Percentiles rank a stretch among this genome's conserved stretches.
Conservation (phyloP, 1,140 invertebrate species). For the Gryon sp. region DNA sequence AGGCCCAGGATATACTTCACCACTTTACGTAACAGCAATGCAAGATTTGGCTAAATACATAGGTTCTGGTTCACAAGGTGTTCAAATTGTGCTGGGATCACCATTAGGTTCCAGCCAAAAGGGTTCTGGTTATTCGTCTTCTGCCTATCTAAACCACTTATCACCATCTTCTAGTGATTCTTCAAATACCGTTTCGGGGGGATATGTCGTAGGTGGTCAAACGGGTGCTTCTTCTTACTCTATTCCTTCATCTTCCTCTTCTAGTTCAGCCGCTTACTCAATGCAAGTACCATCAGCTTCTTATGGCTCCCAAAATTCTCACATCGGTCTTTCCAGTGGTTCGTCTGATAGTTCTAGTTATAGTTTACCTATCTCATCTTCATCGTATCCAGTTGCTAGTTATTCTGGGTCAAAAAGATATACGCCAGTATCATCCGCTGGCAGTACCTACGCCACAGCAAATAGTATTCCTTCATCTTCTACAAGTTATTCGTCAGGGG, state of each 20-base stretch:
- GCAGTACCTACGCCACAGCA: conserved; percentile 58
- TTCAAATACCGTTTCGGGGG: conserved; percentile 64
- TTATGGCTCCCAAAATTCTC: conserved; percentile 51
- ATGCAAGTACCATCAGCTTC: conserved; percentile 56
- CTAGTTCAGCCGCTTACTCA: conserved; percentile 37
- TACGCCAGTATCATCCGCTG: conserved; percentile 64
- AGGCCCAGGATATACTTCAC: conserved; percentile 8
- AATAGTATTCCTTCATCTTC: conserved; percentile 26
- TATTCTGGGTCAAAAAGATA: conserved; percentile 60
- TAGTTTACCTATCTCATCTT: conserved; percentile 65
- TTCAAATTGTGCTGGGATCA: conserved; percentile 38
- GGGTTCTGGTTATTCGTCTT: conserved; percentile 15
- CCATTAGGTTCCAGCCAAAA: conserved; percentile 15
- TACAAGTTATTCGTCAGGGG: conserved; percentile 36
- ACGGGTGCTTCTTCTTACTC: conserved; percentile 61
- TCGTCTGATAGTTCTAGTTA: conserved; percentile 70
- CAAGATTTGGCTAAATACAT: conserved; percentile 44
- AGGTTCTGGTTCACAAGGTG: conserved; percentile 22
- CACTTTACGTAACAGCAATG: conserved; percentile 48
- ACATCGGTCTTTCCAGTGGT: conserved; percentile 61
- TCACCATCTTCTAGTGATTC: conserved; percentile 42
- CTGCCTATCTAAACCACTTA: conserved; percentile 12
- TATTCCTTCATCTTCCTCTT: conserved; percentile 45
- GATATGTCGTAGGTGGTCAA: conserved; percentile 62
- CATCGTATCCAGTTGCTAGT: conserved; percentile 58